Conservation (phyloP, 2,113 vertebrate species). For the Eublepharis macularius region DNA sequence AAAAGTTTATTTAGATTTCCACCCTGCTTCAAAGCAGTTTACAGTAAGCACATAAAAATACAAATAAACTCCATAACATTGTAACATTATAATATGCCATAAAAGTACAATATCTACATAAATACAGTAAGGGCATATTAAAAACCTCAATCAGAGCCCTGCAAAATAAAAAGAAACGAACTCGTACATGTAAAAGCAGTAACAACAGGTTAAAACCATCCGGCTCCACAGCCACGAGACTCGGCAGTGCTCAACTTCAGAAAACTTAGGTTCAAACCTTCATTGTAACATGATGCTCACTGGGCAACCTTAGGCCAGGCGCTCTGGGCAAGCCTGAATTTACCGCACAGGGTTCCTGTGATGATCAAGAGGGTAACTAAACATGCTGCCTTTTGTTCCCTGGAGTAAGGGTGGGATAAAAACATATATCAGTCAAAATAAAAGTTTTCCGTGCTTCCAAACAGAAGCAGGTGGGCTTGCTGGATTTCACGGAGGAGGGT, state of each 20-base stretch:
- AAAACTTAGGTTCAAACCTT: too few relatives aligned
- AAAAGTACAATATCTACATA: too few relatives aligned
- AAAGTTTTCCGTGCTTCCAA: not conserved
- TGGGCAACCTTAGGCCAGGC: too few relatives aligned
- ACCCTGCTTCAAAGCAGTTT: not conserved
- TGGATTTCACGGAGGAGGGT: not conserved
- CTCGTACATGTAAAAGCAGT: not conserved
- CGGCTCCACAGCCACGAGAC: not conserved
- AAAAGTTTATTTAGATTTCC: not conserved
- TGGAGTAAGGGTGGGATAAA: too few relatives aligned
- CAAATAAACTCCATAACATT: not conserved
- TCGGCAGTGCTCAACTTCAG: too few relatives aligned
- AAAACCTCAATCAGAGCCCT: not conserved
- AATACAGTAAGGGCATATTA: too few relatives aligned
- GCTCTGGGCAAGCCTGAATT: too few relatives aligned
- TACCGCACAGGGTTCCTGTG: too few relatives aligned
- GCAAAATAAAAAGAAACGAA: not conserved
- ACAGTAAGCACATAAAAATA: not conserved
- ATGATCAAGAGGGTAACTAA: too few relatives aligned
- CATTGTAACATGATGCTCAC: too few relatives aligned
- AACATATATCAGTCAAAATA: too few relatives aligned
- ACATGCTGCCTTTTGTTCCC: too few relatives aligned
- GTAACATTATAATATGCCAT: not conserved
- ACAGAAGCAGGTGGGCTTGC: not conserved
- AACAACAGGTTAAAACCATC: not conserved